Base-by-base conservation (phyloP, 1,140 invertebrate species). In the Hyles vespertilio region DNA sequence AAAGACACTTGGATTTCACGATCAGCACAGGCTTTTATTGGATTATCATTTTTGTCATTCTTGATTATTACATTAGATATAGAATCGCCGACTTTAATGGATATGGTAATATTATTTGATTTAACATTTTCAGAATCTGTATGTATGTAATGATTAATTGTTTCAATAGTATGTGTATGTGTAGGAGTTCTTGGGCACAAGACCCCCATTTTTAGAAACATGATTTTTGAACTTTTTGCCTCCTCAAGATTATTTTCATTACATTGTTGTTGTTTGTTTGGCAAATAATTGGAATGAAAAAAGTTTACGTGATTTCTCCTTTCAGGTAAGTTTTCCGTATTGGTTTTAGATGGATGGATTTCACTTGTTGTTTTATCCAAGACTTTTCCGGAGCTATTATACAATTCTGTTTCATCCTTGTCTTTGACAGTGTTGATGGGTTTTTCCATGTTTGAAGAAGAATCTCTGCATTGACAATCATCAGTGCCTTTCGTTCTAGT, bases 31-130 rank as follows among this genome's bases (percentile, higher is more conserved):
- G 82, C 58, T 69, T 80, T 85, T 44, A 85, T 50, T 51, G 80
- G 65, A 5, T 77, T 55, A 76, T 84, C 74, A 67, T 74, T 77
- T 53, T 79, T 68, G 51, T 83, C 84, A 51, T 77, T 81, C 49
- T 81, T 81, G 48, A 88, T 84, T 43, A 68, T 66, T 51, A 88
- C 79, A 67, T 83, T 87, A 44, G 85, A 77, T 54, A 84, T 22
- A 33, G 74, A 79, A 56, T 69, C 79, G 7, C 83, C 82, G 57
- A 84, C 65, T 80, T 81, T 88, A 47, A 88, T 84, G 32, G 74
- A 77, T 47, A 88, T 84, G 69, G 81, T 73, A 67, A 88, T 79
- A 55, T 86, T 73, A 65, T 84, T 79, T 61, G 56, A 70, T 72
- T 32, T 54, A 51, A 53, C 36, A 22, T 22, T 53, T 50, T 32